Percentiles rank a stretch among this genome's conserved stretches.
These are phyloP conservation scores for Dasysyrphus albostriatus DNA, from an alignment of 2,888 invertebrate genomes.

Conservation along the genomic window DNA sequence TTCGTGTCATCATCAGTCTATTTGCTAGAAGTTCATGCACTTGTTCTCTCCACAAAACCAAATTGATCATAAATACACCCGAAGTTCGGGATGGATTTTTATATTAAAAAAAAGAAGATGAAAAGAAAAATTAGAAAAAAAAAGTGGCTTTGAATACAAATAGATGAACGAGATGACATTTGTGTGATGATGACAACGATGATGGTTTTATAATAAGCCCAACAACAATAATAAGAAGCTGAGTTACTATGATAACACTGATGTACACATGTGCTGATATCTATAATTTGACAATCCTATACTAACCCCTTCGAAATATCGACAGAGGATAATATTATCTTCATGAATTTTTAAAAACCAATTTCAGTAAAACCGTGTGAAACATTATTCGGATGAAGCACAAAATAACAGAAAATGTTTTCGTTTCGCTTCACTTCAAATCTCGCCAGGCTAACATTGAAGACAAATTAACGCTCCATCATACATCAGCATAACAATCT, in stretches of 20 bases:
- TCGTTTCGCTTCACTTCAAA: constrained; percentile 66
- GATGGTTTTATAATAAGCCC: constrained; percentile 73
- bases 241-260: neutral
- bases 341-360: constrained; percentile 36
- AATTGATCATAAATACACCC: constrained; percentile 70
- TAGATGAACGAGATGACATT: constrained; percentile 61
- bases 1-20: constrained; percentile 57
- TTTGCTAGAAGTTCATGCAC: constrained; percentile 74
- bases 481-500: constrained; percentile 20
- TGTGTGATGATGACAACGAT: constrained; percentile 67
- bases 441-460: constrained; percentile 2
- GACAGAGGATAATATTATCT: constrained; percentile 1
- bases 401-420: constrained; percentile 51
- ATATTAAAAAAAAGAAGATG: neutral
- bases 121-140: constrained; percentile 8
- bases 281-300: constrained; percentile 33
- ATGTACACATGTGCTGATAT: constrained; percentile 50
- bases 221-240: constrained; percentile 28
- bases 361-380: constrained; percentile 63
- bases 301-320: constrained; percentile 47
- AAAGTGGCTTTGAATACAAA: constrained; percentile 13
- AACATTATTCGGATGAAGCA: constrained; percentile 46
- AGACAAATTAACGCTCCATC: constrained; percentile 53
- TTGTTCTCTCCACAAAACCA: constrained; percentile 56
- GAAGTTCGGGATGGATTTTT: constrained; percentile 43